Evolutionary conservation across 1,140 invertebrate genomes (phyloP).

Genomic region (Latrodectus geometricus): DNA sequence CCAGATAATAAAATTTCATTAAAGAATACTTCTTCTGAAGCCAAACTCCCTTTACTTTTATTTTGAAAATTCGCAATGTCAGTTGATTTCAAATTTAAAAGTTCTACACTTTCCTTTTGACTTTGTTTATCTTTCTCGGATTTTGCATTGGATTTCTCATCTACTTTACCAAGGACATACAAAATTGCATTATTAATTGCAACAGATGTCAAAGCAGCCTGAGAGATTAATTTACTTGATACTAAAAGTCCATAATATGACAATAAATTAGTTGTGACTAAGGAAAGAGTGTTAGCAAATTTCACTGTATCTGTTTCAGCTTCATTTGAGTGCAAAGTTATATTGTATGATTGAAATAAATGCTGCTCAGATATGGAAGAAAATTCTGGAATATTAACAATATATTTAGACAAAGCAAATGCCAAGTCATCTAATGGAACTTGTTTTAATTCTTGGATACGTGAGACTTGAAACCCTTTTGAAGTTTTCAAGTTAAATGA

Average conservation of each 20-base stretch:
- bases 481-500: constrained; percentile 35
- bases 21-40: constrained; percentile 32
- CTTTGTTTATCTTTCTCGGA: neutral
- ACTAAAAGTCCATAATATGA: constrained; percentile 16
- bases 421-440: neutral
- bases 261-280: constrained; percentile 30
- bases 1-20: constrained; percentile 43
- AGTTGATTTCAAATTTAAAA: neutral
- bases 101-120: neutral
- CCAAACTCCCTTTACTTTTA: neutral
- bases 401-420: constrained; percentile 20
- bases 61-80: neutral
- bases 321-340: neutral
- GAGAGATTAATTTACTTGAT: constrained; percentile 17
- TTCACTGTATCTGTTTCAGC: neutral
- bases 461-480: neutral
- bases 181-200: constrained; percentile 44
- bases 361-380: constrained; percentile 18
- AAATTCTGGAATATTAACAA: constrained; percentile 23
- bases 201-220: constrained; percentile 32
- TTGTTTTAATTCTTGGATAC: constrained; percentile 3
- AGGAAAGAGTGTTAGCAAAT: constrained; percentile 9
- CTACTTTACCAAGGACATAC: constrained; percentile 17
- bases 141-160: constrained; percentile 16
- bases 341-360: constrained; percentile 29